phyloP scores from a whole-genome alignment of 2,113 vertebrate species.

The Promerops cafer region DNA sequence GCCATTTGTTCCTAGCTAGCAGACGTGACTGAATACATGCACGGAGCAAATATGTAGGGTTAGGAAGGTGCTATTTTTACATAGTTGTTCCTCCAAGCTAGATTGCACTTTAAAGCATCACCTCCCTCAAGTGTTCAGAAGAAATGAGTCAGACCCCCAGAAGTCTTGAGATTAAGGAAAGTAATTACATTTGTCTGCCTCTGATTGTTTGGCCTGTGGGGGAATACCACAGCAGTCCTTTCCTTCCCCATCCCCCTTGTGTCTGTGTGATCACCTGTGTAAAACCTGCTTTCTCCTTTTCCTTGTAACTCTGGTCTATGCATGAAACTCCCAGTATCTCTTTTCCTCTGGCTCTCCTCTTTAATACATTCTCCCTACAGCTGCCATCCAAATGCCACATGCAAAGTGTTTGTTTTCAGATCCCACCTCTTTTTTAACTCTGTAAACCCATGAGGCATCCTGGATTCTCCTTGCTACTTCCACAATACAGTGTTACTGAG shows the following conservation, averaged over 20 bases:
- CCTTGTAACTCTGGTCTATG: neutral
- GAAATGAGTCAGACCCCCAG: neutral
- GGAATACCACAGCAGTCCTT: neutral
- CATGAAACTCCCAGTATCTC: neutral
- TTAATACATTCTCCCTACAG: neutral
- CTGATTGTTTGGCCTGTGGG: conserved; percentile 20
- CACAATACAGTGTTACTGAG: neutral
- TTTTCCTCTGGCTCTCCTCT: neutral
- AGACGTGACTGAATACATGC: neutral
- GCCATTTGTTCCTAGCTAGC: neutral
- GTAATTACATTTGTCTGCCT: conserved; percentile 25
- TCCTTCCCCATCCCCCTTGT: neutral
- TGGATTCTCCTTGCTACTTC: neutral
- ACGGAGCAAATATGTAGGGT: neutral
- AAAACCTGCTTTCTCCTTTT: neutral
- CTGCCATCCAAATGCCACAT: neutral
- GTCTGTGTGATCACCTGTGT: neutral
- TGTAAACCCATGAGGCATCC: neutral
- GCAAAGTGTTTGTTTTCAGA: neutral
- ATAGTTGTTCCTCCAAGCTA: neutral
- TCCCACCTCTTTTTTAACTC: neutral
- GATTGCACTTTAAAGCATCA: neutral
- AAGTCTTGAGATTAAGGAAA: conserved; percentile 12
- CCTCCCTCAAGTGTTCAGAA: neutral
- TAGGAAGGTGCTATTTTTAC: conserved; percentile 30